phyloP scores from a whole-genome alignment of 2,113 vertebrate genomes.

The Xiphophorus hellerii region DNA sequence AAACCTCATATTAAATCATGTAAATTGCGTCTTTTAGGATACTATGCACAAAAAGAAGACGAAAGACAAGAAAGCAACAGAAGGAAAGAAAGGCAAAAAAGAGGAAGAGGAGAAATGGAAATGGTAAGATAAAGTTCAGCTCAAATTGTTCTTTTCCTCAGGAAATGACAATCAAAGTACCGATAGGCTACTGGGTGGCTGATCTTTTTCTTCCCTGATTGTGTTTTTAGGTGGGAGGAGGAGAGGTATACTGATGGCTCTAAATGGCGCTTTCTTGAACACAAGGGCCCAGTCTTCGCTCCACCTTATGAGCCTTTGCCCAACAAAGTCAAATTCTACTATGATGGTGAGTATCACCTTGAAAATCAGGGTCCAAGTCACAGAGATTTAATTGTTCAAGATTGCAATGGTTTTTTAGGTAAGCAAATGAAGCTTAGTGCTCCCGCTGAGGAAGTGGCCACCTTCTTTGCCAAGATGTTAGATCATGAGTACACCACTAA shows the following conservation, averaged over 20 bases:
- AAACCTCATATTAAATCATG: background rate
- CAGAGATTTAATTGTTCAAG: background rate
- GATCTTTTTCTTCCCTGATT: slow-evolving; percentile 7
- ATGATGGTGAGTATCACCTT: slow-evolving; percentile 85
- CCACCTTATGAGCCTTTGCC: slow-evolving; percentile 93
- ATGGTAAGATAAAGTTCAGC: slow-evolving; percentile 82
- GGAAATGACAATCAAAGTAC: background rate
- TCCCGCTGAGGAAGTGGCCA: slow-evolving; percentile 94
- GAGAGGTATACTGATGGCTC: slow-evolving; percentile 94
- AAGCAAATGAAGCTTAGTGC: slow-evolving; percentile 91
- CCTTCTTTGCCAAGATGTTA: slow-evolving; percentile 98
- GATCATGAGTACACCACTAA: slow-evolving; percentile 98
- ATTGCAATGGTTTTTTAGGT: slow-evolving; percentile 70
- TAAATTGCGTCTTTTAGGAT: slow-evolving; percentile 72
- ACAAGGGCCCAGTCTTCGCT: slow-evolving; percentile 96
- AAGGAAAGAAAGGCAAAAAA: slow-evolving; percentile 90
- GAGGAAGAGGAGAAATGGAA: slow-evolving; percentile 97
- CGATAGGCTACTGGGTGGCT: background rate
- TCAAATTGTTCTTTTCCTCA: slow-evolving; percentile 14
- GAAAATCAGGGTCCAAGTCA: background rate
- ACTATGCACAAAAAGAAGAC: slow-evolving; percentile 91
- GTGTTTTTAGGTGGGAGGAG: slow-evolving; percentile 92
- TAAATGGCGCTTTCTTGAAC: slow-evolving; percentile 97
- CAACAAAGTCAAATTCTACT: slow-evolving; percentile 91
- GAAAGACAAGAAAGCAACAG: slow-evolving; percentile 87